phyloP scores from a whole-genome alignment of 2,113 vertebrate species.

The Myocastor coypus region DNA sequence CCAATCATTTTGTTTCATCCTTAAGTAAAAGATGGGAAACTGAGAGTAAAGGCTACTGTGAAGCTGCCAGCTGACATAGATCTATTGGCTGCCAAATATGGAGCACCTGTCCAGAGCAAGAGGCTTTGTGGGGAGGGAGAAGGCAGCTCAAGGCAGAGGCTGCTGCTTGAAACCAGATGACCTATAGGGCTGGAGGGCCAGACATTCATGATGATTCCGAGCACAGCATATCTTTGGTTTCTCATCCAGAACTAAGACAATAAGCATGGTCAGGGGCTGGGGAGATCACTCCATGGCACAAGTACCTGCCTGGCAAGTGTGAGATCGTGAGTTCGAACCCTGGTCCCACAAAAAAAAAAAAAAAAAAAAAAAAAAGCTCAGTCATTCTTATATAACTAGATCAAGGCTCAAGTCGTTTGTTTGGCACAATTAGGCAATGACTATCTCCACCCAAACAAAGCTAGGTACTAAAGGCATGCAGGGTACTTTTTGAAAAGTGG shows the following conservation, averaged over 20 bases:
- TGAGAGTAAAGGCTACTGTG: not conserved
- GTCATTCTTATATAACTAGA: not conserved
- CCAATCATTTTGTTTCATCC: not conserved
- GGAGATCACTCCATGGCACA: too few relatives aligned
- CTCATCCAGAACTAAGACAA: not conserved
- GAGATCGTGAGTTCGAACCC: too few relatives aligned
- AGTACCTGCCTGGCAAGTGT: too few relatives aligned
- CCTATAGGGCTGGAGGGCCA: not conserved
- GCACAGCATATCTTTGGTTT: not conserved
- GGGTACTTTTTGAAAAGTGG: not conserved
- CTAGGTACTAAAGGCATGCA: too few relatives aligned
- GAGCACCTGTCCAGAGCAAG: not conserved
- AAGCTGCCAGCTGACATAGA: not conserved
- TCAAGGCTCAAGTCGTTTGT: not conserved
- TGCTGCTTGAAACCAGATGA: fast-evolving
- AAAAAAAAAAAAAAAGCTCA: too few relatives aligned
- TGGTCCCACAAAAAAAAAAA: too few relatives aligned
- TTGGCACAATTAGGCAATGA: not conserved
- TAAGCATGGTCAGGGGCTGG: too few relatives aligned
- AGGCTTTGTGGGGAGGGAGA: not conserved
- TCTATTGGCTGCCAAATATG: not conserved
- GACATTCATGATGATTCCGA: not conserved
- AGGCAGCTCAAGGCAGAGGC: too few relatives aligned
- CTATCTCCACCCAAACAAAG: not conserved
- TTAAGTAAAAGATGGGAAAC: not conserved